These are phyloP conservation scores for Cephus pulcher DNA, from an alignment of 2,888 invertebrate genomes.

Conservation along the genomic window DNA sequence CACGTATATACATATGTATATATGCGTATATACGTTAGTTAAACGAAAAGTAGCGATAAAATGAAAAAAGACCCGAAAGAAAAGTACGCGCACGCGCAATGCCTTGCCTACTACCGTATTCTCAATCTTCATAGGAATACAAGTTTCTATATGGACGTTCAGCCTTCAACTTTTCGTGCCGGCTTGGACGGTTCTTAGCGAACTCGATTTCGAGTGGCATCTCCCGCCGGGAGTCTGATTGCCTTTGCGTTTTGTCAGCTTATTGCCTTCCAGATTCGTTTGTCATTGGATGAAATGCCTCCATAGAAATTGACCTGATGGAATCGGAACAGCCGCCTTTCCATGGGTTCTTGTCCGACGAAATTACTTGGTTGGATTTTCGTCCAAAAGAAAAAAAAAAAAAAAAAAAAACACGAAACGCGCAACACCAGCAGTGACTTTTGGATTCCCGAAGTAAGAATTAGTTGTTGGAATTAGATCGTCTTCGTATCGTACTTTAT, in stretches of 20 bases:
- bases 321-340: slow-evolving; percentile 1
- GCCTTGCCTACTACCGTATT: not conserved
- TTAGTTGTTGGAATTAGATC: not conserved
- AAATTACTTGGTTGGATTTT: not conserved
- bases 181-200: slow-evolving; percentile 11
- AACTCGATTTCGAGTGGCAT: slow-evolving; percentile 43
- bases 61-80: not conserved
- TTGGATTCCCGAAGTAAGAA: not conserved
- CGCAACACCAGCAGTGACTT: not conserved
- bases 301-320: slow-evolving; percentile 39
- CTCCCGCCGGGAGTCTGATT: slow-evolving; percentile 47
- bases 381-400: not conserved
- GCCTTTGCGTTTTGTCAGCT: slow-evolving; percentile 47
- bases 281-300: slow-evolving; percentile 39
- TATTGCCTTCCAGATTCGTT: slow-evolving; percentile 48
- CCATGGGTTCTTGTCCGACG: not conserved
- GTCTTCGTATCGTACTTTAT: not conserved
- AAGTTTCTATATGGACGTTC: not conserved
- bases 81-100: not conserved
- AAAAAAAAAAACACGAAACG: not conserved
- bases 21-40: not conserved
- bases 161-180: not conserved
- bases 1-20: not conserved
- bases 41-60: not conserved
- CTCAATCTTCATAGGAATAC: not conserved